These are phyloP conservation scores for Tenthredo mesomela DNA, from an alignment of 2,888 invertebrate species.

Conservation along the genomic window DNA sequence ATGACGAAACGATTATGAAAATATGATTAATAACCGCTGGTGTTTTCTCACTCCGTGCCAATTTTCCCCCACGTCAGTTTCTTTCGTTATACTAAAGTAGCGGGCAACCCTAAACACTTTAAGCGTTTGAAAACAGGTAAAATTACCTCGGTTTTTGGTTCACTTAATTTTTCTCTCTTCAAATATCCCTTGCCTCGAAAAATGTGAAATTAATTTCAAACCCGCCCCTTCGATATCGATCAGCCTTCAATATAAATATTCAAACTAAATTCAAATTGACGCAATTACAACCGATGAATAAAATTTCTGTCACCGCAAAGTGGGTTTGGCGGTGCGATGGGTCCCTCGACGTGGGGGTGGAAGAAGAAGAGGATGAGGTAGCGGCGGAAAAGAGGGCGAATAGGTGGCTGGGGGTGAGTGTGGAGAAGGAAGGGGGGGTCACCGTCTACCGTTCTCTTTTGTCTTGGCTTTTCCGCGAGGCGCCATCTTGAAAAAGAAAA, in stretches of 20 bases:
- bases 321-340: conserved; percentile 48
- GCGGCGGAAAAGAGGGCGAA: not conserved
- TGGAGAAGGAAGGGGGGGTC: conserved; percentile 20
- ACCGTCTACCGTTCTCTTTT: conserved; percentile 52
- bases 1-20: conserved; percentile 55
- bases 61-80: conserved; percentile 53
- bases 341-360: conserved; percentile 20
- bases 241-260: conserved; percentile 49
- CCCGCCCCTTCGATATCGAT: conserved; percentile 23
- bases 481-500: conserved; percentile 51
- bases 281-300: conserved; percentile 52
- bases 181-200: not conserved
- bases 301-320: conserved; percentile 50
- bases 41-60: conserved; percentile 53
- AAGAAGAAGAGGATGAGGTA: not conserved
- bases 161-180: not conserved
- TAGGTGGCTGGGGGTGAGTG: not conserved
- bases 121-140: conserved; percentile 22
- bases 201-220: conserved; percentile 29
- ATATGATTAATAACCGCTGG: conserved; percentile 52
- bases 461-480: conserved; percentile 41
- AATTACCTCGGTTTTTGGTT: not conserved
- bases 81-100: conserved; percentile 27
- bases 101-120: conserved; percentile 14
- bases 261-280: conserved; percentile 45